Base-by-base conservation (phyloP, 2,888 invertebrate species). In the Noctuana brunneofusca region DNA sequence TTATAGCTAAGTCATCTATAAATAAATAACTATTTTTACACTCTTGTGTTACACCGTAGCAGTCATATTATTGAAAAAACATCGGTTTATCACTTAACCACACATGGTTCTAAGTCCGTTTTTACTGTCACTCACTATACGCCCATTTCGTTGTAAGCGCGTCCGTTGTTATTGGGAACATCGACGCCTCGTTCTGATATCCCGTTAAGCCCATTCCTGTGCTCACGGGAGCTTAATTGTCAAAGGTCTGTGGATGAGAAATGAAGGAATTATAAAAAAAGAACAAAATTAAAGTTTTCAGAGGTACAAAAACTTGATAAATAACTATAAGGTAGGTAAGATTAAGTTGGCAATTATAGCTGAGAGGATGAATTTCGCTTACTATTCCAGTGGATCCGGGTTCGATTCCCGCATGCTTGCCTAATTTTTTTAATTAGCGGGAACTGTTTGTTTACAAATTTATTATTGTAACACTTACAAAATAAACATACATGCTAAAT, bases 201-300 rank as follows among this genome's bases (percentile, higher is more conserved):
- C 89, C 90, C 90, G 90, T 89, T 90, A 72, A 84, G 80, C 75
- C 87, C 90, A 68, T 89, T 89, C 11, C 69, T 65, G 71, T 79
- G 88, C 78, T 84, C 88, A 89, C 90, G 91, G 90, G 91, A 89
- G 65, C 80, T 89, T 86, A 90, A 88, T 71, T 91, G 91, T 91
- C 91, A 91, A 80, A 91, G 90, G 75, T 91, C 91, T 91, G 81
- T 1, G 67, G 75, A 65, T 11, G 20, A 48, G 0, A 49, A 35
- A 24, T 3, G 14, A 27, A n/a, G 22, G 1, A 20, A n/a, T 20
- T 48, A 49, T 49, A 22, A n/a, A 22, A 12, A 35, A 11, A 35
- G 11, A 35, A 35, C 6, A 22, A 59, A 63, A 48, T 59, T n/a
- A 54, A 52, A 1, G 12, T 30, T 16, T 50, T 35, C 3, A 27